phyloP scores from a whole-genome alignment of 2,888 invertebrate genomes.

The Lysandra coridon region DNA sequence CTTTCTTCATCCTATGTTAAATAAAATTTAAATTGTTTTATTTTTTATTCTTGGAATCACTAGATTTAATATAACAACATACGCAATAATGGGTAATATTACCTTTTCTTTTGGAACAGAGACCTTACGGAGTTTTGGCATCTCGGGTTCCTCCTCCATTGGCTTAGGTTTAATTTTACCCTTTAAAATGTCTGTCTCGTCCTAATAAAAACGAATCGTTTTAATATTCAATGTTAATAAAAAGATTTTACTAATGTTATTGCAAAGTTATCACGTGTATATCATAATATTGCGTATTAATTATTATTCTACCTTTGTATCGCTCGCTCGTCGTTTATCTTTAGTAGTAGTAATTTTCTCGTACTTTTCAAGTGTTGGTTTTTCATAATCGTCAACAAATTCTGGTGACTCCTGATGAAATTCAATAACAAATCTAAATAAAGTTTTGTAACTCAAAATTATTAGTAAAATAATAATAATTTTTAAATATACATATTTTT shows the following conservation, averaged over 20 bases:
- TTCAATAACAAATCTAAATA: slow-evolving; percentile 7
- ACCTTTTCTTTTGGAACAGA: slow-evolving; percentile 72
- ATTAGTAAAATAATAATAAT: no score
- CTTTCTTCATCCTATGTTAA: slow-evolving; percentile 66
- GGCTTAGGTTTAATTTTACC: slow-evolving; percentile 75
- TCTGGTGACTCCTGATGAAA: slow-evolving; percentile 65
- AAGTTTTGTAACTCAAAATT: slow-evolving; percentile 53
- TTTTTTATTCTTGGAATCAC: not conserved
- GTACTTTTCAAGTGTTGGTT: slow-evolving; percentile 85
- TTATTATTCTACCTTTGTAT: slow-evolving; percentile 59
- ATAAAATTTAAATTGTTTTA: slow-evolving; percentile 20
- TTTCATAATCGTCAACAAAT: slow-evolving; percentile 85
- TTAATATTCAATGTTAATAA: slow-evolving; percentile 22
- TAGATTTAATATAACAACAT: not conserved
- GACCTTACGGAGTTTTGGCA: slow-evolving; percentile 67
- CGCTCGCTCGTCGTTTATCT: slow-evolving; percentile 67
- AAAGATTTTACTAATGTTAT: slow-evolving; percentile 17
- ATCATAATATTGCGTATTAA: not conserved
- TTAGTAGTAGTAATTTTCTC: slow-evolving; percentile 77
- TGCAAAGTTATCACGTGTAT: not conserved
- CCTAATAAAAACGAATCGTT: slow-evolving; percentile 53
- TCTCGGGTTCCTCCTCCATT: slow-evolving; percentile 69
- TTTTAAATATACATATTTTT: no score
- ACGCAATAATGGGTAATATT: slow-evolving; percentile 36
- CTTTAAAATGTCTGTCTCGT: slow-evolving; percentile 69